Base-by-base conservation (phyloP, 2,797 vertebrate genomes). In the Kryptolebias ocellatus region DNA sequence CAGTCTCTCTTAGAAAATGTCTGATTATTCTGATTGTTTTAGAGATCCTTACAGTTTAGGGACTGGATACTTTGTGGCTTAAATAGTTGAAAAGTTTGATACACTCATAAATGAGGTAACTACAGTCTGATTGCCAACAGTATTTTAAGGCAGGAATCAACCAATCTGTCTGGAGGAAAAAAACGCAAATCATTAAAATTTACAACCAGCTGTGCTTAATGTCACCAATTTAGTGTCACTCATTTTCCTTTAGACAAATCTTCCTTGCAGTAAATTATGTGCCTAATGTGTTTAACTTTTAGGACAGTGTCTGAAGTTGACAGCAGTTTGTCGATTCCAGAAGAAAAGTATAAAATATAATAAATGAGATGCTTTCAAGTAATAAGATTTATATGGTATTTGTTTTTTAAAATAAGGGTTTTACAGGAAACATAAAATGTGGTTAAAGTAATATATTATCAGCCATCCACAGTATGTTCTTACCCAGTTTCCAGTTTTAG, bases 201-300 rank as follows among this genome's bases (percentile, higher is more conserved):
- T 51, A 27, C 20, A 51, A 20, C 18, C 20, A 12, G 1, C 10
- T 24, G 18, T 20, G 53, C 17, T 18, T 20, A 15, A 79, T 59
- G 60, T 65, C 50, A 64, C 64, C 82, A 78, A 85, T 83, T 80
- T 64, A 57, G 67, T 79, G 76, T 87, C 80, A 78, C 61, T 83
- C 75, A 64, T 60, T 58, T 42, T 84, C 52, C 55, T 62, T 71
- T 76, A 85, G 76, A 75, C 66, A 75, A 80, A 83, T 83, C 60
- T 66, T 70, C 62, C 60, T 58, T 20, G 63, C 61, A 74, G 74
- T 76, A 75, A 64, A 80, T 70, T 74, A 64, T 80, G 18, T 18
- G 15, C 70, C 18, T 81, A 78, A 78, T 73, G 47, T 61, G 66
- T 81, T 83, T 74, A 70, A 83, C 34, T 82, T 20, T 20, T 27